These are phyloP conservation scores for Sprattus sprattus DNA, from an alignment of 2,113 vertebrate species.

Conservation along the genomic window DNA sequence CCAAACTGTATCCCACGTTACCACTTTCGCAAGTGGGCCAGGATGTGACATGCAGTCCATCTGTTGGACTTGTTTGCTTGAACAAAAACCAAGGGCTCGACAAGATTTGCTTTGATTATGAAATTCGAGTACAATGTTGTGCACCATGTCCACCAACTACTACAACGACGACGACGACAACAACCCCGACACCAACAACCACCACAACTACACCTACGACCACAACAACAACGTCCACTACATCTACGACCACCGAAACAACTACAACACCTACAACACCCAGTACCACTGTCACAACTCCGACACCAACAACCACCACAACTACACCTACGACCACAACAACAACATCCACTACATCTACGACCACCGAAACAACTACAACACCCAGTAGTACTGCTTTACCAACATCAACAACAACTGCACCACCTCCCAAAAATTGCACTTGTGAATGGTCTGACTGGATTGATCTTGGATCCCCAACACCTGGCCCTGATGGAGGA, in stretches of 20 bases:
- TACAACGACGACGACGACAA: neutral
- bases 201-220: neutral
- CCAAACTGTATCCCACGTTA: conserved; percentile 29
- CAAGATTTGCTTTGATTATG: conserved; percentile 59
- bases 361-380: conserved; percentile 40
- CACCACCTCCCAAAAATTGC: neutral
- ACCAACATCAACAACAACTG: conserved; percentile 16
- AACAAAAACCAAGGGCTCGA: conserved; percentile 56
- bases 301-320: neutral
- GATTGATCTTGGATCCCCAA: too few species aligned
- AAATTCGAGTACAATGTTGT: conserved; percentile 57
- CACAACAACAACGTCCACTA: neutral
- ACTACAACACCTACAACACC: neutral
- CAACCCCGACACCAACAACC: neutral
- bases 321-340: neutral
- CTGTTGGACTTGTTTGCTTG: conserved; percentile 52
- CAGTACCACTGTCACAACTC: too few species aligned
- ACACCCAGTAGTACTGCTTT: neutral
- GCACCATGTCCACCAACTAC: neutral
- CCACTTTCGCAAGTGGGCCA: conserved; percentile 50
- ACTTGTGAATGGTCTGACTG: too few species aligned
- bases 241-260: neutral
- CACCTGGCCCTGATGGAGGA: conserved; percentile 34
- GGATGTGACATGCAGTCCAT: conserved; percentile 33
- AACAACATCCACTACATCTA: conserved; percentile 36